A percentile compares a stretch with the other conserved stretches of the same genome.
These are phyloP conservation scores for Muntiacus muntjak DNA, from an alignment of 2,113 vertebrate species.

Conservation along the genomic window DNA sequence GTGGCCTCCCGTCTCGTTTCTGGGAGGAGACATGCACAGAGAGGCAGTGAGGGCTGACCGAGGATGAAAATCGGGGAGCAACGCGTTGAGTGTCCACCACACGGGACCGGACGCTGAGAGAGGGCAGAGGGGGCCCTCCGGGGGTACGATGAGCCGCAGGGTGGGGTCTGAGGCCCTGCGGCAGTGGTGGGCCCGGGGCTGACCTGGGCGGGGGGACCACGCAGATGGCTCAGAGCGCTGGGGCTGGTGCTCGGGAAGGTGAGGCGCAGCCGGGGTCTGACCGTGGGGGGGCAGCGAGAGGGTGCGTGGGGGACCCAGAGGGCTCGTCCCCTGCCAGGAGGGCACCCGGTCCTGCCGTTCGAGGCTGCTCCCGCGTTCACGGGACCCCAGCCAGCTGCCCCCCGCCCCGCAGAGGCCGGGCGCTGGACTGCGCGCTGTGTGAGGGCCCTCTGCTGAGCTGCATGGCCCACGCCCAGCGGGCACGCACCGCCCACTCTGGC, in stretches of 20 bases:
- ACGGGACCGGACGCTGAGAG: background rate
- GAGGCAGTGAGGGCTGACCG: accelerated
- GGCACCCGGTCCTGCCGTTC: background rate
- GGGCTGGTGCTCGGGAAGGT: background rate
- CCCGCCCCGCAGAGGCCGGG: too few relatives aligned
- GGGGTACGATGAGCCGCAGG: accelerated
- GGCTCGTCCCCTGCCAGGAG: background rate
- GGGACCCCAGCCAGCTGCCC: background rate
- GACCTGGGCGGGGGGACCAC: accelerated
- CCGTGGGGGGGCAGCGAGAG: accelerated
- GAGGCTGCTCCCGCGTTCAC: background rate
- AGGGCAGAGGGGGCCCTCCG: background rate
- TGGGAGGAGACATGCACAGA: accelerated
- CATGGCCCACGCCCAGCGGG: accelerated
- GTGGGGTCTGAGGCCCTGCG: background rate
- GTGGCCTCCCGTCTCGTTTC: background rate
- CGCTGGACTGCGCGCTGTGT: accelerated
- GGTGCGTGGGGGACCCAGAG: accelerated
- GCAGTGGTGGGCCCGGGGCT: background rate
- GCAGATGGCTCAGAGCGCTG: background rate
- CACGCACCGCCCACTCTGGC: background rate
- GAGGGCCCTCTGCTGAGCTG: background rate
- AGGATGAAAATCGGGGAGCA: too few relatives aligned
- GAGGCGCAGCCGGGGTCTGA: background rate
- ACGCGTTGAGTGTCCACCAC: accelerated